Percentiles rank a stretch among this genome's conserved stretches.
Evolutionary conservation across 2,113 vertebrate species (phyloP).

Genomic region (Laticauda colubrina): DNA sequence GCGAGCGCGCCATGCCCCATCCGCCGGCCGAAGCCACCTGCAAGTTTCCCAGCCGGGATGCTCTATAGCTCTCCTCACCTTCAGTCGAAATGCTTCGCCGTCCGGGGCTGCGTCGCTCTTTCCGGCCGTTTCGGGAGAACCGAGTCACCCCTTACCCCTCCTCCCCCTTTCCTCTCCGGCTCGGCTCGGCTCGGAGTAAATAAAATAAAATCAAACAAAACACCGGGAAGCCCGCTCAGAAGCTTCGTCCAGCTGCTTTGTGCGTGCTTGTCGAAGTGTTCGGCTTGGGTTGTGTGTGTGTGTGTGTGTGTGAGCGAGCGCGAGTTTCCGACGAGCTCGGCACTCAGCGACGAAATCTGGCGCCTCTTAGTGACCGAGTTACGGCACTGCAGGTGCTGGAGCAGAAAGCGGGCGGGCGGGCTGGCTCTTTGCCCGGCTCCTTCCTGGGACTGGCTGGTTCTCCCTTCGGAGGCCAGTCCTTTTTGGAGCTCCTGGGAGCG

Average conservation of each 20-base stretch:
- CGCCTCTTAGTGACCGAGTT: constrained; percentile 22
- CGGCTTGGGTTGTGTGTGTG: neutral
- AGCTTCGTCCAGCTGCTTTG: constrained; percentile 27
- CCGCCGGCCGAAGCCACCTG: neutral
- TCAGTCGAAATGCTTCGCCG: constrained; percentile 11
- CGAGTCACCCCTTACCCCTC: neutral
- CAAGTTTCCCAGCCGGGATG: constrained; percentile 38
- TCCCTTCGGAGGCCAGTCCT: neutral
- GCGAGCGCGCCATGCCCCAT: neutral
- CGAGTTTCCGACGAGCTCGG: neutral
- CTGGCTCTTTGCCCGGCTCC: neutral
- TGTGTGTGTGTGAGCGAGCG: neutral
- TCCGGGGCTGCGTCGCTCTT: neutral
- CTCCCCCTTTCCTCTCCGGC: neutral
- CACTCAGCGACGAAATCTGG: constrained; percentile 3
- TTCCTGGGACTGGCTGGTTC: neutral
- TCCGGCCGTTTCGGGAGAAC: neutral
- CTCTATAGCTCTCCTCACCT: constrained; percentile 38
- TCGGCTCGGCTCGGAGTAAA: neutral
- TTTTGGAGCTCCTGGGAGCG: neutral
- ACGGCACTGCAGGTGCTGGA: neutral
- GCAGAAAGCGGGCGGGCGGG: neutral
- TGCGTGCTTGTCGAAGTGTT: neutral
- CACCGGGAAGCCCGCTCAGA: neutral
- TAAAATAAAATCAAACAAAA: too few relatives aligned